These are phyloP conservation scores for Ctenomys sociabilis DNA, from an alignment of 2,113 vertebrate genomes.

Conservation along the genomic window DNA sequence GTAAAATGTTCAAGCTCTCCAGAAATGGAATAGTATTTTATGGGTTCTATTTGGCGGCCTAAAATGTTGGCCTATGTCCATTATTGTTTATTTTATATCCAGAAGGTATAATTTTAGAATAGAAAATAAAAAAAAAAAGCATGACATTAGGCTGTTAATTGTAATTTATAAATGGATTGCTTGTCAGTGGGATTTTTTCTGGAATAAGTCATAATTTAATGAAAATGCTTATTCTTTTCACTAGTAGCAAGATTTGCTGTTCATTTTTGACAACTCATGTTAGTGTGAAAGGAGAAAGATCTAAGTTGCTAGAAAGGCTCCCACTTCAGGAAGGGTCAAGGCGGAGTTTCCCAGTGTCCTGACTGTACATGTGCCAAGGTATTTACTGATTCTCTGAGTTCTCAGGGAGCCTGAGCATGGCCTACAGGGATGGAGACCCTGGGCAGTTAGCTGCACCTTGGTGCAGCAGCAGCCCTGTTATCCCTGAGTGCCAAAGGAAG, in stretches of 20 bases:
- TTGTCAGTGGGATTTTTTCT: background rate
- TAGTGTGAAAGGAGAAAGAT: background rate
- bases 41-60: constrained; percentile 39
- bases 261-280: background rate
- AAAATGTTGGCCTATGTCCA: background rate
- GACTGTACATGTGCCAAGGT: background rate
- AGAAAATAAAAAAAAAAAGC: constrained; percentile 67
- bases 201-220: constrained; percentile 43
- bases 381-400: background rate
- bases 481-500: constrained; percentile 11
- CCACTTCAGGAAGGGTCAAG: background rate
- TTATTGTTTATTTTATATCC: constrained; percentile 61
- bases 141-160: constrained; percentile 51
- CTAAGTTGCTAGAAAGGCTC: background rate
- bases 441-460: constrained; percentile 13
- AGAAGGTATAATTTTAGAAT: constrained; percentile 63
- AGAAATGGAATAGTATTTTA: constrained; percentile 36
- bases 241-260: background rate
- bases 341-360: background rate
- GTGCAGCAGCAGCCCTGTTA: background rate
- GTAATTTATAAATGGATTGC: constrained; percentile 36
- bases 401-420: background rate
- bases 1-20: background rate
- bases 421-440: background rate
- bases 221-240: background rate